Conservation (phyloP, 2,888 invertebrate species). For the Seladonia tumulorum region DNA sequence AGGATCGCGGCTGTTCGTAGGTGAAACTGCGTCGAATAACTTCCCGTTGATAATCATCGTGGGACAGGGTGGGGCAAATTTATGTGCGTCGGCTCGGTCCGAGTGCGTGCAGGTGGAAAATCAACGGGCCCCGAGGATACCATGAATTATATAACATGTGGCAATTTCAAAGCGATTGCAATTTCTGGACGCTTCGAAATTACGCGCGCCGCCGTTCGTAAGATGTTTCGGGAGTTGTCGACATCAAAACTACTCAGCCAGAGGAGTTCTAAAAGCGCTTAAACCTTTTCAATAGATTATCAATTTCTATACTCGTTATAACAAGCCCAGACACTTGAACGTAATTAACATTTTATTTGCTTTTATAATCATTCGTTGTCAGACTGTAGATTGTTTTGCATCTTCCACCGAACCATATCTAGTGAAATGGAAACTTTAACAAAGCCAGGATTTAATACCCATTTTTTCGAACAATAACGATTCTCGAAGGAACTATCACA, state of each 20-base stretch:
- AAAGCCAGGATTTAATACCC: too few relatives aligned
- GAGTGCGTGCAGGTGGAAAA: constrained; percentile 58
- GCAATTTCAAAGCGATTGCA: constrained; percentile 23
- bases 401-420: too few relatives aligned
- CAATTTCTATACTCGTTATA: neutral
- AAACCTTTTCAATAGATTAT: neutral
- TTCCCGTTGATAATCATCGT: constrained; percentile 71
- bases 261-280: neutral
- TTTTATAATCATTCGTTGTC: too few relatives aligned
- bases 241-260: neutral
- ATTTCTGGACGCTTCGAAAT: neutral
- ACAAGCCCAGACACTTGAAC: too few relatives aligned
- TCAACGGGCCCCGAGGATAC: constrained; percentile 40
- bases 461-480: too few relatives aligned
- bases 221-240: neutral
- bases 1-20: constrained; percentile 33
- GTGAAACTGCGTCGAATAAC: constrained; percentile 70
- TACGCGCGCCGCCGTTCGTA: neutral
- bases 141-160: constrained; percentile 41
- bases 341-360: too few relatives aligned
- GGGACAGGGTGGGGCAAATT: constrained; percentile 53
- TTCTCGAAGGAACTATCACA: too few relatives aligned
- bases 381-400: too few relatives aligned
- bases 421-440: too few relatives aligned
- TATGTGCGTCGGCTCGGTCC: constrained; percentile 47